Base-by-base conservation (phyloP, 2,797 vertebrate species). In the Ctenopoma multispine region DNA sequence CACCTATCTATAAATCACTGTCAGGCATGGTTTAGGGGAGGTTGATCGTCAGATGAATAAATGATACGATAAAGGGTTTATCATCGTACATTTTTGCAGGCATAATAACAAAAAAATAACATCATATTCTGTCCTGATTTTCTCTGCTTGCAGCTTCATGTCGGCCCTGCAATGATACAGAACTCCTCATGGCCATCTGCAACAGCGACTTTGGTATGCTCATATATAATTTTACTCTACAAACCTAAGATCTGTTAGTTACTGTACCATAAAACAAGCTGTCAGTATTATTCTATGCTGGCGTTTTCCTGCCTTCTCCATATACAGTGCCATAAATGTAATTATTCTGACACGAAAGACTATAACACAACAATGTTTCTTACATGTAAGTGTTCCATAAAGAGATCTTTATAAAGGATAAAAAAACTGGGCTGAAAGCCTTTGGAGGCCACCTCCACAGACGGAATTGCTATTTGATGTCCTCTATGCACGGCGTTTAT, bases 191-290 rank as follows among this genome's bases (percentile, higher is more conserved):
- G 92, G 95, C 95, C 48, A 40, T 95, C 75, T 96, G 96, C 88
- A 95, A 80, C 91, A 96, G 94, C 84, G 95, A 96, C 77, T 96
- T 96, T 81, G 95, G 95, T 96, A 83, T 67, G 94, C 83, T 67
- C 48, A 62, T 24, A 18, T 21, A n/a, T 50, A 3, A 44, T 47
- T n/a, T 9, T 17, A 6, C 9, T 55, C 4, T 31, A 15, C 18
- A 67, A 34, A 56, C 24, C 5, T 15, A 29, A 47, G 3, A 63
- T 53, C 24, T 41, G 3, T 40, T 5, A 7, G n/a, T 43, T 15
- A 24, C 41, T 44, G 7, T 18, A 8, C 9, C 4, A 21, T 31
- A 21, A 23, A 36, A 40, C 46, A n/a, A 44, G 31, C 0, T 40
- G 10, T 56, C 5, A 46, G 12, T 31, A 5, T 1, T 3, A 3